A percentile compares a stretch with the other conserved stretches of the same genome.
phyloP scores from a whole-genome alignment of 2,888 invertebrate genomes.

The Heliconius ethilla region DNA sequence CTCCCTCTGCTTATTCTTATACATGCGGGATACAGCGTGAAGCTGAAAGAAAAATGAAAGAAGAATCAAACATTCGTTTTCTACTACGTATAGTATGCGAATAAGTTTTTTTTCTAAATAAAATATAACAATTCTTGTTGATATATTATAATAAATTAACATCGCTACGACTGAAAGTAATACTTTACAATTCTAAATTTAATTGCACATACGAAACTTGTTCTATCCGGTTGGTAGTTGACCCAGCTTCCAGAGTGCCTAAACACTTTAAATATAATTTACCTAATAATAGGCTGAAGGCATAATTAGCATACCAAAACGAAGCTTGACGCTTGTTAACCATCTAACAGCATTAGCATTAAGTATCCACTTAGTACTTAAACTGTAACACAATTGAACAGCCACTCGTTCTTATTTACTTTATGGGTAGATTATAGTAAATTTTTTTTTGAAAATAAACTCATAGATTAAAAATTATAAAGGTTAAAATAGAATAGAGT shows the following conservation, averaged over 20 bases:
- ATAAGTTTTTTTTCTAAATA: neutral
- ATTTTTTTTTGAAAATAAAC: no score
- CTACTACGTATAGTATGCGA: neutral
- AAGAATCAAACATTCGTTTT: neutral
- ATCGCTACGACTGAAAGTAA: no score
- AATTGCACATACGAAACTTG: conserved; percentile 30
- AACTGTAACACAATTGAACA: conserved; percentile 21
- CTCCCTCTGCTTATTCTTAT: no score
- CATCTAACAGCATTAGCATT: conserved; percentile 32
- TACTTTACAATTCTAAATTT: neutral
- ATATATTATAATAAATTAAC: no score
- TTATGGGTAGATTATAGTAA: neutral
- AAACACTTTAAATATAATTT: conserved; percentile 36
- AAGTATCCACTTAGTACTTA: conserved; percentile 25
- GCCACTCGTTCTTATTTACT: conserved; percentile 14
- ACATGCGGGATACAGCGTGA: no score
- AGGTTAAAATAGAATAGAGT: no score
- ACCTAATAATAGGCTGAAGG: conserved; percentile 36
- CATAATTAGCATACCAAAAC: conserved; percentile 36
- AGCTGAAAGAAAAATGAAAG: no score
- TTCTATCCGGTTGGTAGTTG: conserved; percentile 14
- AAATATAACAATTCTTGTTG: neutral
- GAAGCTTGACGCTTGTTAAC: conserved; percentile 36
- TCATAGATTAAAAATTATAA: no score
- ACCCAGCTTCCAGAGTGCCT: conserved; percentile 20